These are phyloP conservation scores for Eufriesea mexicana DNA, from an alignment of 1,140 invertebrate species.

Conservation along the genomic window DNA sequence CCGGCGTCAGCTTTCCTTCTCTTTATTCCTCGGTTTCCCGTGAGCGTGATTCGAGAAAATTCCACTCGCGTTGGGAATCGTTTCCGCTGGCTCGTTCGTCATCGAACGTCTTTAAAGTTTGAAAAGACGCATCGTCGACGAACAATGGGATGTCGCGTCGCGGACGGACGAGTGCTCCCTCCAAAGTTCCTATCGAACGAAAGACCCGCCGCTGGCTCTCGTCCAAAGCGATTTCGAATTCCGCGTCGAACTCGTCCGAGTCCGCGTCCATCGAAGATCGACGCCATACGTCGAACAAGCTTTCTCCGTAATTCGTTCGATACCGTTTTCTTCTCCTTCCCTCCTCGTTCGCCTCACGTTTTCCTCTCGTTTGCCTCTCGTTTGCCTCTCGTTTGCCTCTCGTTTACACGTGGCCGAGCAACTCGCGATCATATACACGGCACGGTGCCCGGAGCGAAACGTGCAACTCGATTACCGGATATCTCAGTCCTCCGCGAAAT, in stretches of 20 bases:
- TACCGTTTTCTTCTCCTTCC: slow-evolving; percentile 51
- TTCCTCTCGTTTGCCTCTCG: too few species aligned
- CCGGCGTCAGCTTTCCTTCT: too few species aligned
- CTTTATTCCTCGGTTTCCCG: too few species aligned
- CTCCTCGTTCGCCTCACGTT: not conserved
- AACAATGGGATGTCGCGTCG: slow-evolving; percentile 39
- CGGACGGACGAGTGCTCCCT: not conserved
- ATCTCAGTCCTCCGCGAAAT: not conserved
- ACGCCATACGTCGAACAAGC: slow-evolving; percentile 59
- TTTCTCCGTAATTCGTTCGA: slow-evolving; percentile 50
- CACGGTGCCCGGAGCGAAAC: not conserved
- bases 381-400: not conserved
- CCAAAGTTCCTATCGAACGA: slow-evolving; percentile 16
- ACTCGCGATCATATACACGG: not conserved
- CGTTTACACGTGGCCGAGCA: not conserved
- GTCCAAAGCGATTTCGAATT: slow-evolving; percentile 72
- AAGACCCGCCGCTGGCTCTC: slow-evolving; percentile 52
- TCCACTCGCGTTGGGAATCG: not conserved
- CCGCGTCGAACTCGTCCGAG: slow-evolving; percentile 36
- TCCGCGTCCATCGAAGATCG: slow-evolving; percentile 40
- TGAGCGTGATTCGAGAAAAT: not conserved
- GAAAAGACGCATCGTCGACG: slow-evolving; percentile 53
- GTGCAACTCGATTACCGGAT: not conserved
- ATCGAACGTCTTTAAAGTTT: slow-evolving; percentile 45
- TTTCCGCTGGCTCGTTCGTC: not conserved